phyloP scores from a whole-genome alignment of 2,888 invertebrate genomes.

The Caenorhabditis panamensis region DNA sequence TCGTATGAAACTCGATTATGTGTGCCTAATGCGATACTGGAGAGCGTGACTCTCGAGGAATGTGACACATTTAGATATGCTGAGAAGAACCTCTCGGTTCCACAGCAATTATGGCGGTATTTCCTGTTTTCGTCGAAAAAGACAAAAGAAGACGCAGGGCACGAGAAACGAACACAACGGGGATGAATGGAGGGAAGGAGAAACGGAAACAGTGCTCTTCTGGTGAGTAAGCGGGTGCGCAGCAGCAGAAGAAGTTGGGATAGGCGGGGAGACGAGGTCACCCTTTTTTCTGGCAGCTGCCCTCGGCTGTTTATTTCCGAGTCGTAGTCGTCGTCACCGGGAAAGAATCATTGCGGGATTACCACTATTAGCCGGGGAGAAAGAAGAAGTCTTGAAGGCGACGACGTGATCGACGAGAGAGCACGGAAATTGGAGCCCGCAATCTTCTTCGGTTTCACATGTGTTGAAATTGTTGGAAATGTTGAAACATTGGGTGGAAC shows the following conservation, averaged over 20 bases:
- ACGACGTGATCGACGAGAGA: slow-evolving; percentile 20
- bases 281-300: slow-evolving; percentile 11
- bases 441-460: slow-evolving; percentile 52
- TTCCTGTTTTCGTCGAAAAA: slow-evolving; percentile 44
- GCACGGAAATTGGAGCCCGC: background rate
- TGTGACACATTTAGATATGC: slow-evolving; percentile 2
- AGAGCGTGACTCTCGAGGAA: slow-evolving; percentile 36
- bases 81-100: slow-evolving; percentile 6
- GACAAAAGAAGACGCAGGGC: slow-evolving; percentile 5
- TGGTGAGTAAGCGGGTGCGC: background rate
- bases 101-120: slow-evolving; percentile 30
- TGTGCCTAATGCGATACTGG: slow-evolving; percentile 45
- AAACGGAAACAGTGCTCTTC: slow-evolving; percentile 16
- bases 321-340: background rate
- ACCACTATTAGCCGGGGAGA: background rate
- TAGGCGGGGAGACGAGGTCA: background rate
- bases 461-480: slow-evolving; percentile 27
- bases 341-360: background rate
- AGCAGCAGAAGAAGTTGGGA: background rate
- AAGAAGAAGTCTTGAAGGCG: background rate
- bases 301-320: background rate
- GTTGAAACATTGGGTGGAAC: too few species aligned
- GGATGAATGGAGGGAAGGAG: background rate
- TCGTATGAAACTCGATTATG: slow-evolving; percentile 39
- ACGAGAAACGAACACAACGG: background rate